Conservation (phyloP, 2,797 vertebrate genomes). For the Anguilla anguilla region DNA sequence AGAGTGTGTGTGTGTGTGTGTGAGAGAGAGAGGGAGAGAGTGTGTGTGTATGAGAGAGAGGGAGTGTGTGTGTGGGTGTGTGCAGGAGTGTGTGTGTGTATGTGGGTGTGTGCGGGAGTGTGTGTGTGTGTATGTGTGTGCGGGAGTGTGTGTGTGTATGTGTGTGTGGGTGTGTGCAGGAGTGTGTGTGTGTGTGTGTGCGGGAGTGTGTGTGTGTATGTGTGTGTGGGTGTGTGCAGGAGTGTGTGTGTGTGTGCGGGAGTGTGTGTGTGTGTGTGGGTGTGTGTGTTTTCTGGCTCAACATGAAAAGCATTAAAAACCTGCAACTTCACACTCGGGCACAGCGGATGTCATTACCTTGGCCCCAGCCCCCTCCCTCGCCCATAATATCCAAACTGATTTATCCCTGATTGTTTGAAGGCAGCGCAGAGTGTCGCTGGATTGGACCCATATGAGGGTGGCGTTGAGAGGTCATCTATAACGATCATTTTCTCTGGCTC, state of each 20-base stretch:
- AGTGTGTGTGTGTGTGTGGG: not conserved
- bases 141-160: not conserved
- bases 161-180: too few species aligned
- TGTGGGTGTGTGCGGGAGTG: too few species aligned
- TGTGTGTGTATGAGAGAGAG: too few species aligned
- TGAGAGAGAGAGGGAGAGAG: too few species aligned
- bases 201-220: too few species aligned
- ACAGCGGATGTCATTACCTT: slow-evolving; percentile 59
- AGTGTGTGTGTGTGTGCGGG: not conserved
- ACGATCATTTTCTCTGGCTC: slow-evolving; percentile 76
- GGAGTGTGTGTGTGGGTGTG: not conserved
- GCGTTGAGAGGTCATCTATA: slow-evolving; percentile 73
- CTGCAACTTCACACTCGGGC: slow-evolving; percentile 47
- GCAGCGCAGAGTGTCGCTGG: slow-evolving; percentile 60
- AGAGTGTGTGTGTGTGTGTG: too few species aligned
- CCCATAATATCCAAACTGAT: slow-evolving; percentile 71
- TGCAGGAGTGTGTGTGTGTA: not conserved
- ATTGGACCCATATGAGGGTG: slow-evolving; percentile 73
- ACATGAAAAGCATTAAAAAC: slow-evolving; percentile 43
- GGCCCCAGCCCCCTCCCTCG: slow-evolving; percentile 52
- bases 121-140: not conserved
- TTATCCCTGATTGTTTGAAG: slow-evolving; percentile 74
- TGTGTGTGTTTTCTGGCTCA: not conserved
- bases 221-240: not conserved
- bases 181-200: too few species aligned